These are phyloP conservation scores for Busseola fusca DNA, from an alignment of 2,888 invertebrate genomes.

Conservation along the genomic window DNA sequence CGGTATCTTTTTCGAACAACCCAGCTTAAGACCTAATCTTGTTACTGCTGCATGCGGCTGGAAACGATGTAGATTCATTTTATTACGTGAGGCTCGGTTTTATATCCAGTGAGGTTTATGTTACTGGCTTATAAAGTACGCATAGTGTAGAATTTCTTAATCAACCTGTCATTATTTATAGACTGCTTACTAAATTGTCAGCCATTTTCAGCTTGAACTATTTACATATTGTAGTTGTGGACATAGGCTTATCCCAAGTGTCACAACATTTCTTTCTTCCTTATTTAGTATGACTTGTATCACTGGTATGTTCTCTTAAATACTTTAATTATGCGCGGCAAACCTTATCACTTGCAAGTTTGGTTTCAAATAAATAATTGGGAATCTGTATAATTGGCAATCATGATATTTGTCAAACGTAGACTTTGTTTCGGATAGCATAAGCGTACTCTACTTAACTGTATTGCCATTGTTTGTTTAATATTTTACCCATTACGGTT, in stretches of 20 bases:
- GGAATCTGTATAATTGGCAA: no score
- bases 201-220: not conserved
- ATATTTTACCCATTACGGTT: not conserved
- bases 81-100: conserved; percentile 8
- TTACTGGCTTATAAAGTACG: not conserved
- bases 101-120: not conserved
- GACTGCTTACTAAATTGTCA: not conserved
- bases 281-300: not conserved
- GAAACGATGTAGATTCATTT: not conserved
- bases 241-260: not conserved
- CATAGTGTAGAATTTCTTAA: not conserved
- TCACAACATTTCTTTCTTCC: not conserved
- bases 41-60: conserved; percentile 13
- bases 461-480: not conserved
- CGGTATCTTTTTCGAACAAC: no score
- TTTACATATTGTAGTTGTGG: not conserved
- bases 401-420: not conserved
- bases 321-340: no score
- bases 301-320: no score
- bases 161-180: not conserved
- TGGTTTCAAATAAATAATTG: no score
- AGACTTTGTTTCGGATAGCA: not conserved
- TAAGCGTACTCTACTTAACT: not conserved
- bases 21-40: conserved; percentile 19
- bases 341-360: no score